Evolutionary conservation across 2,888 invertebrate species (phyloP), one percentile per base, ranked within the genome.

Genomic region (Zelleria hepariella): DNA sequence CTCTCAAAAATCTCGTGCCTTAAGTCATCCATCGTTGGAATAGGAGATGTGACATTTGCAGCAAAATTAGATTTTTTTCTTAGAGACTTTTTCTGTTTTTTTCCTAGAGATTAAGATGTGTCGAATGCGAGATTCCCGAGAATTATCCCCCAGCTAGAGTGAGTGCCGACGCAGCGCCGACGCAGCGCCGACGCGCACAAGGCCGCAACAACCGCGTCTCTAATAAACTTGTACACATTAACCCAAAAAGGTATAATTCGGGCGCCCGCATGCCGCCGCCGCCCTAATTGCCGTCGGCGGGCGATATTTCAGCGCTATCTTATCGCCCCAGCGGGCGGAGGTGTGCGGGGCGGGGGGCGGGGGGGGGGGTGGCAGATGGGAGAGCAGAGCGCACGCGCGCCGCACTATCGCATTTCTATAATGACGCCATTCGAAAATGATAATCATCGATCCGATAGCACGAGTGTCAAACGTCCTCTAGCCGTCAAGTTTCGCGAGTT

Each of bases 221-320:
- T 58, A 58, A 58, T 58, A 58, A 58, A 58, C 58, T 58, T 58
- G 58, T 58, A 10, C n/a, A 25, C 55, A 32, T 49, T 51, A 51
- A 58, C 52, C 32, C n/a, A 58, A 58, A 58, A 58, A 58, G 52
- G 52, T 20, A 58, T 21, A 58, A 51, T 51, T 58, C 26, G 21
- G 58, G 58, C 60, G 58, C 58, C 60, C 58, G 58, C 49, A 56
- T 58, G 58, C 47, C 59, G 55, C 47, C 59, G 55, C n/a, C 42
- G 59, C 55, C 49, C 58, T 58, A 61, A 61, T 61, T 58, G 58
- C 32, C 58, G 58, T 23, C 47, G 58, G 51, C 21, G 18, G 27
- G 60, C 58, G 18, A 60, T 60, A 60, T 58, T 58, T 60, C 60
- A 60, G 55, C 55, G 58, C 48, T 60, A 60, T 60, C 60, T 60